Base-by-base conservation (phyloP, 35 echinoderm and acorn worm genomes). In the Ophiothrix spiculata region DNA sequence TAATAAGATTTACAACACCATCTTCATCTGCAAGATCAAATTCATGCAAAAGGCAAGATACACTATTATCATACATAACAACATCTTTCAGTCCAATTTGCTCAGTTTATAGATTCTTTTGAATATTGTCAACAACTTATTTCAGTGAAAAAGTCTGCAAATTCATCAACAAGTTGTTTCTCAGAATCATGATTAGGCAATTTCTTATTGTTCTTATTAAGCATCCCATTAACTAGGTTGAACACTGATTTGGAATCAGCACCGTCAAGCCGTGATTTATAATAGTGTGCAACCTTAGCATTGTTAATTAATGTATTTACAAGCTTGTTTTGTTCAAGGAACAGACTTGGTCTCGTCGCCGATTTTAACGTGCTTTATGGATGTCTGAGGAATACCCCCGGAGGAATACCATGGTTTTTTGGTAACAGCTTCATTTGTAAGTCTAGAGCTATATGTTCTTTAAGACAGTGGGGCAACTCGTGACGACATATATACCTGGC, bases 191-290 rank as follows among this genome's bases (percentile, higher is more conserved):
- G 45, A 54, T 54, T 54, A 54, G 45, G 45, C 45, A 54, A 54
- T 54, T 8, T 54, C 45, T 54, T 54, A 54, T 54, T 54, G 45
- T 54, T 54, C 8, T 54, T 54, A 21, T 54, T 54, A 54, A 54
- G 21, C 45, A 54, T 54, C 45, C 45, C 8, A 11, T 54, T 13
- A 76, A 76, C 33, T 76, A 31, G 74, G 8, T 76, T 6, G 29
- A 76, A 76, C 8, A 76, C 33, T n/a, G 25, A 76, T n/a, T 76
- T 76, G 33, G n/a, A 54, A 54, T 54, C 45, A 54, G 45, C 75
- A 77, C 75, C 46, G 3, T 79, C n/a, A 3, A 79, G 77, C 0
- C 77, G 25, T 28, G 28, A 21, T 54, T 54, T 54, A 54, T 54
- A 54, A 80, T 13, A 80, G 0, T 82, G 0, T 82, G 39, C 13